Percentiles rank a stretch among this genome's conserved stretches.
phyloP scores from a whole-genome alignment of 2,797 vertebrate species.

The Acanthiza pusilla region DNA sequence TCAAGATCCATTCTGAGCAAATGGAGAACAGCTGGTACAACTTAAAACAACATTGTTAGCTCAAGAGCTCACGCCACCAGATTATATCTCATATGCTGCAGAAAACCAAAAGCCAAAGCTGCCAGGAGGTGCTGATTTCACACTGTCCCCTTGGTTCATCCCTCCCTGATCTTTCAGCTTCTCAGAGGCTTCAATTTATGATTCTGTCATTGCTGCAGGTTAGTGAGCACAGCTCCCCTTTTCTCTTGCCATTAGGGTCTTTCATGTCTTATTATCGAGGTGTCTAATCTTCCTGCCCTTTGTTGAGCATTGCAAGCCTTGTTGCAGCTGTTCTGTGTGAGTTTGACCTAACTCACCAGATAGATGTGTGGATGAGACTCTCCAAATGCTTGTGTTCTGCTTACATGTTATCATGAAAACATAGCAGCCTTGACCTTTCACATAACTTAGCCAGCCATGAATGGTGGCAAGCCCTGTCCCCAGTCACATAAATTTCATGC shows the following conservation, averaged over 20 bases:
- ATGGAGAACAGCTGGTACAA: slow-evolving; percentile 26
- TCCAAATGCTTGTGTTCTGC: slow-evolving; percentile 55
- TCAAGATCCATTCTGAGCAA: slow-evolving; percentile 35
- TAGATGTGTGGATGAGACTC: slow-evolving; percentile 46
- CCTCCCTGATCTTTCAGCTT: background rate
- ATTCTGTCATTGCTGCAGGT: background rate
- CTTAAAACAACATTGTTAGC: background rate
- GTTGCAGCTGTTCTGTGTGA: slow-evolving; percentile 57
- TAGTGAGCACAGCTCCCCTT: background rate
- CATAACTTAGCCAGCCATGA: slow-evolving; percentile 48
- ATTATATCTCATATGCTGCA: background rate
- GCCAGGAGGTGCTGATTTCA: slow-evolving; percentile 2
- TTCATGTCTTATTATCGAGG: slow-evolving; percentile 49
- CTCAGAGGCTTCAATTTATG: background rate
- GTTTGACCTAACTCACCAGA: slow-evolving; percentile 52
- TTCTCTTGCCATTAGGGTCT: slow-evolving; percentile 16
- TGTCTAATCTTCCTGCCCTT: slow-evolving; percentile 61
- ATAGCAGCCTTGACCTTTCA: slow-evolving; percentile 64
- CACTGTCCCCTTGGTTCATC: background rate
- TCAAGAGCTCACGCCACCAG: background rate
- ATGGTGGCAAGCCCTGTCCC: slow-evolving; percentile 43
- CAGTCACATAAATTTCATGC: slow-evolving; percentile 55
- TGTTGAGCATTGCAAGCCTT: slow-evolving; percentile 34
- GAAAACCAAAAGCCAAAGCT: slow-evolving; percentile 23
- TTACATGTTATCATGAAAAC: slow-evolving; percentile 60